Percentiles rank a stretch among this genome's conserved stretches.
phyloP scores from a whole-genome alignment of 2,888 invertebrate genomes.

The Mimas tiliae region DNA sequence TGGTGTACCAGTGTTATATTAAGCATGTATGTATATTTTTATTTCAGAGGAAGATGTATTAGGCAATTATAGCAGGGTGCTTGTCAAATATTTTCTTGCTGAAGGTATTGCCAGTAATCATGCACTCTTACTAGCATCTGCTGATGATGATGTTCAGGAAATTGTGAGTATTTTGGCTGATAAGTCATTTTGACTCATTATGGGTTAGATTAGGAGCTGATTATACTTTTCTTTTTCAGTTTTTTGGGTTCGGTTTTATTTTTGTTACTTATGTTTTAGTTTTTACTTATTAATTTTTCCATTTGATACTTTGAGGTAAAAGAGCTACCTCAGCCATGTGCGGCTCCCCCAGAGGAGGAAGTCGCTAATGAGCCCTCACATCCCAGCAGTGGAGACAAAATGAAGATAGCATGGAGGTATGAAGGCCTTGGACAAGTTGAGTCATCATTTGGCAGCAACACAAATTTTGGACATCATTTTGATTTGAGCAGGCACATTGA shows the following conservation, averaged over 20 bases:
- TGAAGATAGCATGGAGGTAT: conserved; percentile 97
- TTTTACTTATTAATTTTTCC: not conserved
- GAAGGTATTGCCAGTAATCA: conserved; percentile 93
- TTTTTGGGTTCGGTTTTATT: no score
- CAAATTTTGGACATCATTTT: conserved; percentile 90
- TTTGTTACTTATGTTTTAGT: not conserved
- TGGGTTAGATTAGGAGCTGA: no score
- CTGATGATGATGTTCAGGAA: conserved; percentile 87
- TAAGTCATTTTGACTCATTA: no score
- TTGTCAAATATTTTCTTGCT: conserved; percentile 94
- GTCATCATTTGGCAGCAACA: conserved; percentile 74
- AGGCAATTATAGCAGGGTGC: conserved; percentile 90
- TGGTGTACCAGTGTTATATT: no score
- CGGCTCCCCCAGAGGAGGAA: conserved; percentile 72
- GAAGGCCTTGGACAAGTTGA: conserved; percentile 89
- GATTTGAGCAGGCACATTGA: conserved; percentile 91
- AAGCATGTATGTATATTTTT: not conserved
- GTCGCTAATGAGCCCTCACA: conserved; percentile 47
- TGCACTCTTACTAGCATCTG: conserved; percentile 88
- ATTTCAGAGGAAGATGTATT: conserved; percentile 92
- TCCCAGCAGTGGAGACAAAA: conserved; percentile 77
- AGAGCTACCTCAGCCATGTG: conserved; percentile 81
- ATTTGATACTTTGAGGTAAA: conserved; percentile 70
- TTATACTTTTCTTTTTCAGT: no score
- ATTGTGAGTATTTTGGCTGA: conserved; percentile 76